Evolutionary conservation across 2,797 vertebrate species (phyloP).

Genomic region (Xenopus petersii): DNA sequence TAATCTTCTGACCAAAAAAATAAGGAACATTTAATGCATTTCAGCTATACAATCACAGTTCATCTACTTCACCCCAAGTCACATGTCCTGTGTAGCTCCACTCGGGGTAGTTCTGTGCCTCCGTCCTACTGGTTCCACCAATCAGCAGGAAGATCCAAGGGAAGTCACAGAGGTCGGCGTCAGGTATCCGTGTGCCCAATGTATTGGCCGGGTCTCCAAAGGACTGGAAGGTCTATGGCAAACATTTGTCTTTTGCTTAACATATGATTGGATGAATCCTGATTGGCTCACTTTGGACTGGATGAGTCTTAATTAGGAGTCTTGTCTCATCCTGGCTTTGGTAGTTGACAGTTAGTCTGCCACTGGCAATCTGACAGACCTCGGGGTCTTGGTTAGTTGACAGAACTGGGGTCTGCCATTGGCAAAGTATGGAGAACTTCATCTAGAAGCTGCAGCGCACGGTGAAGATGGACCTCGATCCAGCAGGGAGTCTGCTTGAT

Average conservation of each 20-base stretch:
- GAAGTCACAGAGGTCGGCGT: no score
- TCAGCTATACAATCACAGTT: neutral
- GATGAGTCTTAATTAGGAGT: no score
- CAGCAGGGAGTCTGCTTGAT: conserved; percentile 81
- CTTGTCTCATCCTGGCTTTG: no score
- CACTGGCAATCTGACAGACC: no score
- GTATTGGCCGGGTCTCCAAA: no score
- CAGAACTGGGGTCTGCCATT: conserved; percentile 62
- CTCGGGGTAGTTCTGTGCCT: neutral
- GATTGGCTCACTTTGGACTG: no score
- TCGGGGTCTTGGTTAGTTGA: neutral
- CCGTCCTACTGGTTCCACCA: neutral
- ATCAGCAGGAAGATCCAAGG: neutral
- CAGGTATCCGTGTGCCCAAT: no score
- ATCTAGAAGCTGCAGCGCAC: conserved; percentile 74
- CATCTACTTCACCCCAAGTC: neutral
- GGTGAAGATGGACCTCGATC: conserved; percentile 78
- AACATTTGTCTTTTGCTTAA: no score
- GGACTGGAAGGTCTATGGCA: no score
- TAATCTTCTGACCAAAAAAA: neutral
- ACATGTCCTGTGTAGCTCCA: neutral
- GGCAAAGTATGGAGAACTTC: conserved; percentile 80
- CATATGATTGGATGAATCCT: no score
- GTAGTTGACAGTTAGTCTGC: no score
- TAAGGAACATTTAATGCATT: neutral